Evolutionary conservation across 2,888 invertebrate genomes (phyloP).

Genomic region (Lissocephala sabroskyi): DNA sequence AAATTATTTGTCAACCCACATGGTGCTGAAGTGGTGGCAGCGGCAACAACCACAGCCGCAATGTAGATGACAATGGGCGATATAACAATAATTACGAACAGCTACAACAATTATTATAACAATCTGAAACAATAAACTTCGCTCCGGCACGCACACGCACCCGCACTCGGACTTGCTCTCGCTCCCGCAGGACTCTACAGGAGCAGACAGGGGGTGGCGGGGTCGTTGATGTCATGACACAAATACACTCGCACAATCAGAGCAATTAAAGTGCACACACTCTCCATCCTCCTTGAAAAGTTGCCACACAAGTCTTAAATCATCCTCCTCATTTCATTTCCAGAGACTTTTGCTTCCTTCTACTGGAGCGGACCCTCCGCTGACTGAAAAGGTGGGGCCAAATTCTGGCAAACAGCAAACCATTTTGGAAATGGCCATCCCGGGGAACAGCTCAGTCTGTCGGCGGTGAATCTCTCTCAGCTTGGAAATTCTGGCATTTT

Average conservation of each 20-base stretch:
- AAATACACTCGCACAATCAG: not conserved
- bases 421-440: too few relatives aligned
- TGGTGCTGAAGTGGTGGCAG: conserved; percentile 4
- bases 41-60: not conserved
- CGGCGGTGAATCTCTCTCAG: too few relatives aligned
- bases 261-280: conserved; percentile 6
- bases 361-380: too few relatives aligned
- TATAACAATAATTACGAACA: conserved; percentile 12
- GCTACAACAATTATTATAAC: conserved; percentile 10
- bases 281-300: conserved; percentile 1
- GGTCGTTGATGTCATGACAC: too few relatives aligned
- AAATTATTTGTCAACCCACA: conserved; percentile 21
- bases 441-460: too few relatives aligned
- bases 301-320: conserved; percentile 5
- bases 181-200: too few relatives aligned
- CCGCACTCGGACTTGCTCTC: too few relatives aligned
- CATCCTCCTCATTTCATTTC: conserved; percentile 5
- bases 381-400: too few relatives aligned
- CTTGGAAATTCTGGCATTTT: too few relatives aligned
- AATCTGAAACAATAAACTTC: conserved; percentile 16
- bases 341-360: too few relatives aligned
- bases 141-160: not conserved
- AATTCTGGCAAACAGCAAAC: too few relatives aligned
- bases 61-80: conserved; percentile 8
- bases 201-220: too few relatives aligned